Base-by-base conservation (phyloP, 2,113 vertebrate species). In the Engraulis encrasicolus region DNA sequence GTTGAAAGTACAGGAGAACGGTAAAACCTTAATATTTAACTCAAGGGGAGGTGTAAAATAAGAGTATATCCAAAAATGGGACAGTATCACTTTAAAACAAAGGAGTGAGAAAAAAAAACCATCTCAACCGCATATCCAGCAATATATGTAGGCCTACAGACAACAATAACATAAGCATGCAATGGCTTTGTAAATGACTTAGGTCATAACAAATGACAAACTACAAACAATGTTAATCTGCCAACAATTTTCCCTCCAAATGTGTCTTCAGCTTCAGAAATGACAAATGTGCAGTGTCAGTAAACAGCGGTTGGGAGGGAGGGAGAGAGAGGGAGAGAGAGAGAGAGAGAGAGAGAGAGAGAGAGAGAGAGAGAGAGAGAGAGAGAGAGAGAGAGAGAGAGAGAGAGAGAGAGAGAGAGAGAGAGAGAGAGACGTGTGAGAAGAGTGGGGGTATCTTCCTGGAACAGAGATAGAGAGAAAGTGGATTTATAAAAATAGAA, bases 351-450 rank as follows among this genome's bases (percentile, higher is more conserved):
- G 40, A 45, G 40, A 45, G 40, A 45, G 80, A 81, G 71, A 50
- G 27, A 27, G 6, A 14, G 23, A 74, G 50, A 18, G 31, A 45
- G 9, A 45, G 9, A 45, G n/a, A n/a, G n/a, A n/a, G n/a, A n/a
- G n/a, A 50, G 66, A 74, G 52, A 12, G 66, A 58, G 23, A 37
- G 78, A 82, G 50, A 82, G 82, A 86, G 40, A 45, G 40, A 38
- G 18, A 45, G 40, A 45, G 40, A 45, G 40, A 45, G 40, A 45
- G 40, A 45, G 40, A 45, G 80, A 81, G 71, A 50, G 27, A 27
- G 6, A 14, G 23, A 74, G 50, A 18, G 31, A 45, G 9, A 45
- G 9, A 45, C n/a, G n/a, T n/a, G n/a, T n/a, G n/a, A n/a, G n/a
- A n/a, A n/a, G n/a, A n/a, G n/a, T n/a, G n/a, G n/a, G n/a, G n/a